Evolutionary conservation across 2,113 vertebrate species (phyloP), one percentile per base, ranked within the genome.

Genomic region (Gymnarchus niloticus): DNA sequence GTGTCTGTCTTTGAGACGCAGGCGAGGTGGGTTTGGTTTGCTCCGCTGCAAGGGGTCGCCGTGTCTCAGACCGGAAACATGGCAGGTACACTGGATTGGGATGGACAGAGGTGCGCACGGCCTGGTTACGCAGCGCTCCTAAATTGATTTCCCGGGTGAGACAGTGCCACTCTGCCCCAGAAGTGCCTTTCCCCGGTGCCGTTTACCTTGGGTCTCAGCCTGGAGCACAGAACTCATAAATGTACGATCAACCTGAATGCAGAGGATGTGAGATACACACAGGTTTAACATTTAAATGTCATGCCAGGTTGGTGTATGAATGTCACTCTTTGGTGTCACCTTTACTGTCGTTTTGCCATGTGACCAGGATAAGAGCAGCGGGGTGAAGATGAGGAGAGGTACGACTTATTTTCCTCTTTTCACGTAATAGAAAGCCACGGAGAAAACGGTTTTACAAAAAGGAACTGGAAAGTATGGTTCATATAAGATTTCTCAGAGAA

Each of bases 1-100:
- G 49, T 33, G 37, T 83, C 83, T 91, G 88, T 90, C 90, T 88
- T 83, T 85, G 82, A 91, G 88, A 88, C 83, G 17, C 86, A 86
- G 87, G 90, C 87, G 87, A 90, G 86, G 51, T 88, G 87, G 73
- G 93, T 94, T 94, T 94, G 92, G 90, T 93, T 90, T 94, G 92
- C 92, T 92, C 88, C 84, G 69, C 23, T 10, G 65, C n/a, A 69
- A n/a, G n/a, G 83, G 28, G 85, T 81, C 52, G 37, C 33, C 19
- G 19, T 5, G 44, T 46, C 41, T 44, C 46, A 52, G 78, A 52
- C n/a, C 61, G 56, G 56, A 46, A 17, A 48, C 33, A 52, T 51
- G 83, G 37, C n/a, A n/a, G n/a, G n/a, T n/a, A n/a, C n/a, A n/a
- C n/a, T n/a, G n/a, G n/a, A n/a, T n/a, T n/a, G n/a, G n/a, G n/a